Percentiles rank a stretch among this genome's conserved stretches.
phyloP scores from a whole-genome alignment of 2,797 vertebrate species.

The Sebastes paucispinis region DNA sequence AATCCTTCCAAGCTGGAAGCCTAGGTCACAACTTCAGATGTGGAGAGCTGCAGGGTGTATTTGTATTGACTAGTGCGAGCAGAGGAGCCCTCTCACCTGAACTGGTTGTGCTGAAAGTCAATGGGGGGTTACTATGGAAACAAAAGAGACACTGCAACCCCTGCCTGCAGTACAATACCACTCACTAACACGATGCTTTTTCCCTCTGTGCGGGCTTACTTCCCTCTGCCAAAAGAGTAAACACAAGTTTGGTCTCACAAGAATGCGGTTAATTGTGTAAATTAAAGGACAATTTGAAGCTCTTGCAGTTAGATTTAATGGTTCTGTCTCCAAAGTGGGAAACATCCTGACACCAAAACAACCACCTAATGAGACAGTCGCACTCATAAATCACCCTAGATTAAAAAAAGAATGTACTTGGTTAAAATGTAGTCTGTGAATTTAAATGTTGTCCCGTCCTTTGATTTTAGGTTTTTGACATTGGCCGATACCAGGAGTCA shows the following conservation, averaged over 20 bases:
- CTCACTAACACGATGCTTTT: slow-evolving; percentile 35
- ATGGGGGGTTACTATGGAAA: slow-evolving; percentile 77
- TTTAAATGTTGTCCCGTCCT: neutral
- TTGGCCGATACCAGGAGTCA: slow-evolving; percentile 97
- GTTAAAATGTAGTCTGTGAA: neutral
- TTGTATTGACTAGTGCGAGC: slow-evolving; percentile 52
- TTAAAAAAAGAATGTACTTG: neutral
- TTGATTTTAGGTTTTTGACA: slow-evolving; percentile 90
- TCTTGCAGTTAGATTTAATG: slow-evolving; percentile 6
- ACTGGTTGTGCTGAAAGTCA: slow-evolving; percentile 61
- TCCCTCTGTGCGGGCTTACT: slow-evolving; percentile 3
- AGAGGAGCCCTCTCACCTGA: slow-evolving; percentile 65
- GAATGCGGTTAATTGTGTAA: neutral
- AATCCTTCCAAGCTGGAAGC: slow-evolving; percentile 27
- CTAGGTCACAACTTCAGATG: slow-evolving; percentile 30
- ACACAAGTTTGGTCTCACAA: slow-evolving; percentile 8
- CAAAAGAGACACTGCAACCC: slow-evolving; percentile 70
- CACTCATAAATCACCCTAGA: neutral
- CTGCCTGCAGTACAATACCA: slow-evolving; percentile 51
- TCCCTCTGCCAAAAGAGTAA: neutral
- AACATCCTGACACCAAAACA: slow-evolving; percentile 10
- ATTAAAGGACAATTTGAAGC: slow-evolving; percentile 1
- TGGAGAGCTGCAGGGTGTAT: slow-evolving; percentile 30
- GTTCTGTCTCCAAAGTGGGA: neutral
- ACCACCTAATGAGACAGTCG: slow-evolving; percentile 11